Base-by-base conservation (phyloP, 2,888 invertebrate genomes). In the Trichogramma evanescens region DNA sequence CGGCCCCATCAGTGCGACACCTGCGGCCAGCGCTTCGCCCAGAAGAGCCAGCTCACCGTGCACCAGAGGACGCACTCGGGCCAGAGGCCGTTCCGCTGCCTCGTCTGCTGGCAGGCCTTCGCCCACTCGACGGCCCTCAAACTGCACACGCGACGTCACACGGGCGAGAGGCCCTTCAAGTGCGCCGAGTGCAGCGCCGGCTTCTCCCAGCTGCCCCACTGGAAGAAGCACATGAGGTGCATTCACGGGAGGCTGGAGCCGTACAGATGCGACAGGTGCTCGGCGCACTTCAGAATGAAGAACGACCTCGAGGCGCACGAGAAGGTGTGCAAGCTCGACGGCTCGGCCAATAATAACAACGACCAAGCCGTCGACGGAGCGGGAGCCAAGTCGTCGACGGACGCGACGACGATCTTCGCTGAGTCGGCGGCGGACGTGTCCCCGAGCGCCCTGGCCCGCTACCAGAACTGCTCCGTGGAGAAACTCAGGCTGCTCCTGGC, bases 191-290 rank as follows among this genome's bases (percentile, higher is more conserved):
- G 79, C 50, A 85, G 86, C 45, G 82, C 86, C 45, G 85, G 86
- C 1, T 92, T 92, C 75, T 87, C 89, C 0, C 93, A 93, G 73
- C 77, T 93, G 59, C 91, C 93, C 0, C 93, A 93, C 72, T 84
- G 93, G 77, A 93, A 93, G 77, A 89, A 91, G 63, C 93, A 93
- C 74, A 91, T 93, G 91, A 83, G 85, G 63, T 89, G 89, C 70
- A 90, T 93, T 58, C 93, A 93, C 74, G 88, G 89, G 42, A 85
- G 89, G 66, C 83, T 83, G 63, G 87, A 89, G 66, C 88, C 91
- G 0, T 93, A 92, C 72, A 85, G 87, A 72, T 93, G 93, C 73
- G 79, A 81, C 26, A 84, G 84, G 55, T 93, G 93, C 75, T 81
- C 84, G 42, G 81, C 83, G 52, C 90, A 89, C 74, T 91, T 89